Conservation (phyloP, 2,888 invertebrate genomes). For the Drosophila basisetae region DNA sequence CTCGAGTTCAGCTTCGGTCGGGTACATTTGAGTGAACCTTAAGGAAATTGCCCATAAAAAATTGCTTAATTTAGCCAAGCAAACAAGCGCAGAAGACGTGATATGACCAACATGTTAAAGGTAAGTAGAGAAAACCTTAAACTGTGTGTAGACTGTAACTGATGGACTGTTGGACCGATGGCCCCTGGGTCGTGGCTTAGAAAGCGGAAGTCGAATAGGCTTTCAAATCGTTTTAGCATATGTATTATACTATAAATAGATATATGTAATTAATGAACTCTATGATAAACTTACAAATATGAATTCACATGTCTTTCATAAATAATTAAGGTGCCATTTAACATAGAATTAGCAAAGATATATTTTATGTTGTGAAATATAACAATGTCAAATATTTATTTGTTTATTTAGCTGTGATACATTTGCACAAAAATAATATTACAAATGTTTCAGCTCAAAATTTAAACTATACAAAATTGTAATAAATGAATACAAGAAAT, state of each 20-base stretch:
- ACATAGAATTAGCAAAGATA: too few species aligned
- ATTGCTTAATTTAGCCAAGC: constrained; percentile 74
- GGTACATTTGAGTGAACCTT: constrained; percentile 62
- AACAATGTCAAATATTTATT: not conserved
- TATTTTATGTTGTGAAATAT: too few species aligned
- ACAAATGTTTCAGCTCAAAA: too few species aligned
- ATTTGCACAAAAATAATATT: not conserved
- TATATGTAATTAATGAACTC: too few species aligned
- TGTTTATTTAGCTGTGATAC: not conserved
- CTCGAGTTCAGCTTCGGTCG: constrained; percentile 34
- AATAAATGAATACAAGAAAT: not conserved
- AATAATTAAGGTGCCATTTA: too few species aligned
- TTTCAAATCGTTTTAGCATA: not conserved
- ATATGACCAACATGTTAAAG: constrained; percentile 37
- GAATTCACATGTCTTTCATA: too few species aligned
- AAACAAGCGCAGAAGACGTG: constrained; percentile 16
- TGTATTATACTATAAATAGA: too few species aligned
- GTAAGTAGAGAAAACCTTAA: constrained; percentile 45
- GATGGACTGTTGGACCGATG: constrained; percentile 16
- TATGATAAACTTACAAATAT: too few species aligned
- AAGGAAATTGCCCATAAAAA: constrained; percentile 83
- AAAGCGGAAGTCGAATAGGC: constrained; percentile 50
- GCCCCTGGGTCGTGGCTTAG: constrained; percentile 25
- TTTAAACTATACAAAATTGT: not conserved
- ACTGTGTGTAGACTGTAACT: constrained; percentile 21